Base-by-base conservation (phyloP, 2,113 vertebrate species). In the Menura novaehollandiae region DNA sequence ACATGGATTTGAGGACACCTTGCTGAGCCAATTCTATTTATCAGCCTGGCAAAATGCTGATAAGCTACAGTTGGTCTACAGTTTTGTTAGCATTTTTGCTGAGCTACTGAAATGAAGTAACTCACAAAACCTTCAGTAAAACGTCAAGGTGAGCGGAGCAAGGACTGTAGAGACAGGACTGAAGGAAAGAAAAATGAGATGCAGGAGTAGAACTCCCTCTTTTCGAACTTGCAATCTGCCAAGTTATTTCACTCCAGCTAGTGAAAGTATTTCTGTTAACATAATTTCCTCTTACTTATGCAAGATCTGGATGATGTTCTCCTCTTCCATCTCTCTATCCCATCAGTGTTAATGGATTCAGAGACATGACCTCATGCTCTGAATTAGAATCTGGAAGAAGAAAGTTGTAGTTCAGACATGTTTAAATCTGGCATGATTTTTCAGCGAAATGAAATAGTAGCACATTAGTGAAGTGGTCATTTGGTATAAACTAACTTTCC, bases 51-150 rank as follows among this genome's bases (percentile, higher is more conserved):
- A 74, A 95, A 93, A 59, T 26, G 16, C 66, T 96, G 93, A 96
- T 94, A 96, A 95, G 59, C 46, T 96, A 85, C 64, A 62, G 49
- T 75, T 69, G 67, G 43, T 76, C 72, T 73, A 66, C 18, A 32
- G 63, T 66, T 83, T 80, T 88, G 43, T 69, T 92, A 91, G 22
- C 52, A 63, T 88, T 95, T 97, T 86, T 95, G 67, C 71, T 94
- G 94, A 94, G 53, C 58, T 62, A 24, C 82, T 62, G n/a, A 83
- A 92, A 92, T 51, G 11, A 69, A 80, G 67, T 68, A 68, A 64
- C 43, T 85, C 35, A 81, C 75, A 83, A 76, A 93, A 85, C 13
- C n/a, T 53, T 49, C 67, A 82, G 35, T 22, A 83, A 85, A 93
- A 80, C 2, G 0, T 88, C 51, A 93, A 94, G 59, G 68, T 93